Percentiles rank a stretch among this genome's conserved stretches.
Conservation (phyloP, 2,113 vertebrate species). For the Oryctolagus cuniculus region DNA sequence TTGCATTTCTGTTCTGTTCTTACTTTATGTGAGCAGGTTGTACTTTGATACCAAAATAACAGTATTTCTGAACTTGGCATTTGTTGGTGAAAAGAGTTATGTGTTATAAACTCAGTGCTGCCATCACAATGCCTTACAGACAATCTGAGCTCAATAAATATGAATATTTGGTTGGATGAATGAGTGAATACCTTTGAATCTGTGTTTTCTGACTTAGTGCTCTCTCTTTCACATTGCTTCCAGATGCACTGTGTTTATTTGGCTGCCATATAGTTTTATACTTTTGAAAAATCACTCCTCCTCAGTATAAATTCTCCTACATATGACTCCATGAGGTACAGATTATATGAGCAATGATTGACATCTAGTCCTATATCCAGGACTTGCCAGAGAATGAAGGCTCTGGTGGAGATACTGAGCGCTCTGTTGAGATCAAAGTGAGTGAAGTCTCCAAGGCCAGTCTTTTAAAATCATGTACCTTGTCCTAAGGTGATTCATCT, state of each 20-base stretch:
- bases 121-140: background rate
- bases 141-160: background rate
- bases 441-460: background rate
- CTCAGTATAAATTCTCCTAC: background rate
- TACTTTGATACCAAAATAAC: background rate
- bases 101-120: background rate
- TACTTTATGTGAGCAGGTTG: background rate
- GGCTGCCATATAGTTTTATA: background rate
- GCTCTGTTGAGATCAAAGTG: background rate
- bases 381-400: background rate
- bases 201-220: background rate
- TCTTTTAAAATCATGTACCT: background rate
- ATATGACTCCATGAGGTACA: background rate
- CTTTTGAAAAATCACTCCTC: background rate
- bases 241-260: conserved; percentile 5
- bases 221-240: conserved; percentile 31
- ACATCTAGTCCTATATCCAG: background rate
- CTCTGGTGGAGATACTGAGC: background rate
- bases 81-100: background rate
- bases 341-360: background rate
- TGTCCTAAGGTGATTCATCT: background rate
- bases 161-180: background rate
- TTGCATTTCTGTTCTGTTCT: background rate
- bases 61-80: background rate
- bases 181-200: conserved; percentile 14